phyloP scores from a whole-genome alignment of 2,113 vertebrate genomes.

The Tautogolabrus adspersus region DNA sequence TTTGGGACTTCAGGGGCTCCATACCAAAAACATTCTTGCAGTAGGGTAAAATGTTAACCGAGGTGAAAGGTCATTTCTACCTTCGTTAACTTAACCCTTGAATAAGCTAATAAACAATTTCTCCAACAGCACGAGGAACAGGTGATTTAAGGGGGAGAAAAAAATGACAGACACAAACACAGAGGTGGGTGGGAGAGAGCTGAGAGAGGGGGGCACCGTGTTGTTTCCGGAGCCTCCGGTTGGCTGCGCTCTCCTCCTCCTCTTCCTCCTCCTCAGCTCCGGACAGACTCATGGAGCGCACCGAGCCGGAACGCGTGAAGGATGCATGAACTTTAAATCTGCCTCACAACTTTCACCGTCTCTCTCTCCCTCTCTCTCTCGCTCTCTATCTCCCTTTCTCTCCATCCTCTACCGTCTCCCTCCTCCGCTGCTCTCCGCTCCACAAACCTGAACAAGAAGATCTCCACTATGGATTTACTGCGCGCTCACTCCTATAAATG shows the following conservation, averaged over 20 bases:
- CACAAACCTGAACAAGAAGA: slow-evolving; percentile 14
- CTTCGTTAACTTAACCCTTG: too few species aligned
- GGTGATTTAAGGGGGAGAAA: not conserved
- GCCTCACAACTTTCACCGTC: slow-evolving; percentile 60
- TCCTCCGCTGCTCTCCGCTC: slow-evolving; percentile 25
- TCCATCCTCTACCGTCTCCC: not conserved
- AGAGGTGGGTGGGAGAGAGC: not conserved
- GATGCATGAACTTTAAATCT: slow-evolving; percentile 75
- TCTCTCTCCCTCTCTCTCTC: slow-evolving; percentile 1
- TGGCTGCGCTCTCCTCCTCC: slow-evolving; percentile 59
- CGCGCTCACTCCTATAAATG: slow-evolving; percentile 32
- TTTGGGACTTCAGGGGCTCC: too few species aligned
- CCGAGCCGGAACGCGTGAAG: slow-evolving; percentile 29
- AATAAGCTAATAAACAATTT: too few species aligned
- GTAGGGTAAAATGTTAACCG: too few species aligned
- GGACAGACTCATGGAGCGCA: slow-evolving; percentile 50
- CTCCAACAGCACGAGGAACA: not conserved
- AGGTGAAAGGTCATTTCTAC: too few species aligned
- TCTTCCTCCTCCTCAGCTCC: slow-evolving; percentile 38
- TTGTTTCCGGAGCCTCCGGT: slow-evolving; percentile 35
- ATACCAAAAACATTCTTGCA: too few species aligned
- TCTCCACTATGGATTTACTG: slow-evolving; percentile 69
- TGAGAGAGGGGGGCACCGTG: slow-evolving; percentile 9
- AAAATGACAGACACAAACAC: not conserved
- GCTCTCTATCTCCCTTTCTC: not conserved